phyloP scores from a whole-genome alignment of 2,797 vertebrate genomes.

The Cyprinella venusta region DNA sequence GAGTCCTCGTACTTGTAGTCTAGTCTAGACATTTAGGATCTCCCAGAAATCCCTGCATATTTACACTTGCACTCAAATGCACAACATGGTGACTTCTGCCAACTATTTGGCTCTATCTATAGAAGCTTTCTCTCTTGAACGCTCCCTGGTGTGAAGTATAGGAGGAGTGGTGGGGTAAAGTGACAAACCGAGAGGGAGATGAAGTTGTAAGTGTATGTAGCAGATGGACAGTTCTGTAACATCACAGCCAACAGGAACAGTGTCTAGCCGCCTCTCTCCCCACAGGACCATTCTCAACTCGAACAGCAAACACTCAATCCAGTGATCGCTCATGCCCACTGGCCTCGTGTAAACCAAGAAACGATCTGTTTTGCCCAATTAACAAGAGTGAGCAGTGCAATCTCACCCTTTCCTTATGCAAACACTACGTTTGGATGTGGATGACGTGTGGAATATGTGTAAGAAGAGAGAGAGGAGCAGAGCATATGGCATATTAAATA shows the following conservation, averaged over 20 bases:
- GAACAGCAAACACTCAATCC: not conserved
- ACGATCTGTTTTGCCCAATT: not conserved
- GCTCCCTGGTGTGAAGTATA: conserved; percentile 4
- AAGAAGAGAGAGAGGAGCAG: conserved; percentile 16
- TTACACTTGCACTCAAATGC: not conserved
- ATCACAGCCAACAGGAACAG: not conserved
- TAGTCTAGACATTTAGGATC: conserved; percentile 15
- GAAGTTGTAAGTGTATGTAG: not conserved
- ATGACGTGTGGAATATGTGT: not conserved
- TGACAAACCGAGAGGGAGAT: not conserved
- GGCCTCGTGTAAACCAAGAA: not conserved
- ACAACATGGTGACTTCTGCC: not conserved
- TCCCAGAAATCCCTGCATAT: conserved; percentile 16
- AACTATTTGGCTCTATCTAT: conserved; percentile 15
- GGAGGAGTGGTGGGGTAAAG: not conserved
- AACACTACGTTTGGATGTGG: not conserved
- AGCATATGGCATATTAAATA: conserved; percentile 34
- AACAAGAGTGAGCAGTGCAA: conserved; percentile 28
- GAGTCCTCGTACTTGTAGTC: not conserved
- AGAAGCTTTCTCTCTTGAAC: conserved; percentile 17
- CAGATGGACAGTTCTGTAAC: conserved; percentile 23
- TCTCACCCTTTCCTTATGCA: conserved; percentile 1
- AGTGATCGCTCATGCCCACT: not conserved
- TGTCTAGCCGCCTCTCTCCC: not conserved
- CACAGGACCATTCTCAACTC: not conserved